Conservation (phyloP, 1,140 invertebrate species). For the Drosophila bocqueti region DNA sequence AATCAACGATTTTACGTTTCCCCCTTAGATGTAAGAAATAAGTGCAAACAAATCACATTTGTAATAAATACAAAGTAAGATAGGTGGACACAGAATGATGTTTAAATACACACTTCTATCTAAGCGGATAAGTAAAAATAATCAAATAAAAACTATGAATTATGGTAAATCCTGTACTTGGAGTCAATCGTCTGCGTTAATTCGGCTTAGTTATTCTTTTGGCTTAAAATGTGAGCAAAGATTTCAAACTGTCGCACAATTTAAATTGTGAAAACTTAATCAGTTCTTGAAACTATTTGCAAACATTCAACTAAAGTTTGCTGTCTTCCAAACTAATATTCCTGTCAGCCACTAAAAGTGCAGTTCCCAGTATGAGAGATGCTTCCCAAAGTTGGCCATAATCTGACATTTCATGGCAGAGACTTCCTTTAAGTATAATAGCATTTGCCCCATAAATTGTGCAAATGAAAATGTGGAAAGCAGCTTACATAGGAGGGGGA, state of each 20-base stretch:
- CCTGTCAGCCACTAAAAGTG: constrained; percentile 1
- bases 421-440: background rate
- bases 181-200: too few relatives aligned
- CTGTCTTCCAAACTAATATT: background rate
- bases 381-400: background rate
- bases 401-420: background rate
- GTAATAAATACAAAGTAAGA: constrained; percentile 50
- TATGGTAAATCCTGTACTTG: background rate
- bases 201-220: too few relatives aligned
- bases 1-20: constrained; percentile 50
- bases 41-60: constrained; percentile 54
- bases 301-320: background rate
- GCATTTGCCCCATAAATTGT: constrained; percentile 3
- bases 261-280: background rate
- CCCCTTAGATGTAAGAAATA: constrained; percentile 33
- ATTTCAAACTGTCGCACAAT: background rate
- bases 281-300: background rate
- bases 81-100: constrained; percentile 4
- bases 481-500: too few relatives aligned
- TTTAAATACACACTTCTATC: constrained; percentile 9
- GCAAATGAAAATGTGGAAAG: background rate
- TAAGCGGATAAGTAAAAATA: constrained; percentile 20
- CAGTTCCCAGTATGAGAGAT: background rate
- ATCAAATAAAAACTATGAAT: constrained; percentile 31
- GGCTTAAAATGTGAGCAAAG: background rate